Conservation (phyloP, 2,113 vertebrate species). For the Hemiprocne comata region DNA sequence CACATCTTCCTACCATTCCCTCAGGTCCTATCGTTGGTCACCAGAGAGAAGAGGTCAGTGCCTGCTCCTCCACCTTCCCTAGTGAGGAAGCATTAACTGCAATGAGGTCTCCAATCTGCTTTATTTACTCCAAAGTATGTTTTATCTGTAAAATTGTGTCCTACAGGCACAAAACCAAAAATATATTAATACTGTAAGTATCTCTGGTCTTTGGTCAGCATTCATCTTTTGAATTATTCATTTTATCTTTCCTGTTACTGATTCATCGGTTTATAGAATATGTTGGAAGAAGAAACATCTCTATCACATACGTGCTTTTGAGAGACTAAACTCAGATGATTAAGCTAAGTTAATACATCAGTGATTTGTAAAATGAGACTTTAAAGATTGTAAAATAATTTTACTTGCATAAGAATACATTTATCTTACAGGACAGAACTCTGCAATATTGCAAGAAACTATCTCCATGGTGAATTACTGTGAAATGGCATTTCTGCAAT, state of each 20-base stretch:
- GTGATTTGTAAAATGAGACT: constrained; percentile 8
- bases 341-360: constrained; percentile 1
- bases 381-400: constrained; percentile 6
- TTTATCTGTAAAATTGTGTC: background rate
- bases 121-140: background rate
- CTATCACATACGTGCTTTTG: background rate
- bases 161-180: background rate
- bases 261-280: background rate
- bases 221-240: background rate
- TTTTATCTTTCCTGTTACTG: background rate
- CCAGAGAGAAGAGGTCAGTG: too few species aligned
- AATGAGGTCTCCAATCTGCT: too few species aligned
- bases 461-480: background rate
- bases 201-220: background rate
- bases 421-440: constrained; percentile 9
- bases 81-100: too few species aligned
- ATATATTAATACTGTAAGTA: background rate
- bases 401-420: background rate
- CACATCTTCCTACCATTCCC: too few species aligned
- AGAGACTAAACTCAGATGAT: background rate
- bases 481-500: constrained; percentile 2
- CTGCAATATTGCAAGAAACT: background rate
- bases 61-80: too few species aligned
- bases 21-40: too few species aligned
- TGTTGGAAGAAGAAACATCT: background rate